Evolutionary conservation across 1,140 invertebrate genomes (phyloP).

Genomic region (Drosophila sturtevanti): DNA sequence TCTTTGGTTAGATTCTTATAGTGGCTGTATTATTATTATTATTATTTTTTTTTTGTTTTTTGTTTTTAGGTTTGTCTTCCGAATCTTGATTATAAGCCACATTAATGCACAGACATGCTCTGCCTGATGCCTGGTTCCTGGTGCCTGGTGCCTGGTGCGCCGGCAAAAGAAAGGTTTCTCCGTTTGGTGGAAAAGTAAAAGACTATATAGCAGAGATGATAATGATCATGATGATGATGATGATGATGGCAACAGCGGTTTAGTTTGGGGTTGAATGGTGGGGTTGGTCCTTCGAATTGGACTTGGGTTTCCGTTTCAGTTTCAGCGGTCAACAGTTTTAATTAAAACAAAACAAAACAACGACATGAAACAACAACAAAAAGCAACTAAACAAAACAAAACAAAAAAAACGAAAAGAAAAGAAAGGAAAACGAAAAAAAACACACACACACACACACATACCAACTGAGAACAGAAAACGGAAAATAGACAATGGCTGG

Average conservation of each 20-base stretch:
- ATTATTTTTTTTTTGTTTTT: not conserved
- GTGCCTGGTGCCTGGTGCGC: not conserved
- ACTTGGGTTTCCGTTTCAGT: conserved; percentile 23
- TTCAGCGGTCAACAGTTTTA: conserved; percentile 70
- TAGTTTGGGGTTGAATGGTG: conserved; percentile 1
- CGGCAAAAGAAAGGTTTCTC: conserved; percentile 46
- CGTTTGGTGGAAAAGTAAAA: conserved; percentile 35
- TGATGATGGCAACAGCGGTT: not conserved
- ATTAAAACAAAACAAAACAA: conserved; percentile 71
- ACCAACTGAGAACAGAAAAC: conserved; percentile 18
- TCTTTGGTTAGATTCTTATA: not conserved
- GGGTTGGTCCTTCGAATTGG: conserved; percentile 18
- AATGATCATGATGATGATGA: not conserved
- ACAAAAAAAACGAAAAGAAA: not conserved
- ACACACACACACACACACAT: no score
- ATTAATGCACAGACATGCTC: conserved; percentile 78
- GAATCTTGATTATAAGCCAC: conserved; percentile 74
- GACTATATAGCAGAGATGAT: conserved; percentile 43
- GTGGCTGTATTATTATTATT: no score
- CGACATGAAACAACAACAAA: conserved; percentile 4
- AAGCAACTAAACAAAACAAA: not conserved
- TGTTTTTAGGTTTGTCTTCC: conserved; percentile 24
- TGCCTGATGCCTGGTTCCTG: not conserved
- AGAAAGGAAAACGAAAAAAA: not conserved
- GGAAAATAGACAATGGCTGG: conserved; percentile 15